A percentile compares a stretch with the other conserved stretches of the same genome.
Evolutionary conservation across 2,888 invertebrate genomes (phyloP).

Genomic region (Lysandra bellargus): DNA sequence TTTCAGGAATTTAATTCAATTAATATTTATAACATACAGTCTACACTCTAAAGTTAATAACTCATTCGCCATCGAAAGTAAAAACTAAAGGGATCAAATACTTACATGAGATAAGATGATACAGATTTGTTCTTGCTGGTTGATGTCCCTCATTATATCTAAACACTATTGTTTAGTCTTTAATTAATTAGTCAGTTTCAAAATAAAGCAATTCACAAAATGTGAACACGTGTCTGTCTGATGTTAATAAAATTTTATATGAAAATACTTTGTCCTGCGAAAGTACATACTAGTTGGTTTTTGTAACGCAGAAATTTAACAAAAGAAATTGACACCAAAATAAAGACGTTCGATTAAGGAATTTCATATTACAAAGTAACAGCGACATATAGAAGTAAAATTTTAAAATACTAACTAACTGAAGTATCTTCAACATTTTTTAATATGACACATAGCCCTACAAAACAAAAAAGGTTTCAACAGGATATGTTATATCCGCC

Average conservation of each 20-base stretch:
- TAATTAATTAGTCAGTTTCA: not conserved
- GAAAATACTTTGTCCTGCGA: not conserved
- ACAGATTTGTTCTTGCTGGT: not conserved
- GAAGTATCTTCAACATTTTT: not conserved
- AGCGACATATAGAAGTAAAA: too few relatives aligned
- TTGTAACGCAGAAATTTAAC: too few relatives aligned
- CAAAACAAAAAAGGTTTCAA: conserved; percentile 2
- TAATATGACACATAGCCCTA: not conserved
- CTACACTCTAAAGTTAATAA: not conserved
- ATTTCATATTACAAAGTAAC: too few relatives aligned
- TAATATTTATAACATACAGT: not conserved
- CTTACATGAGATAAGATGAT: not conserved
- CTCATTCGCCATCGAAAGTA: not conserved
- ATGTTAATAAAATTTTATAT: not conserved
- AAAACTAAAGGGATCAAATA: not conserved
- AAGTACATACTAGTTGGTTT: too few relatives aligned
- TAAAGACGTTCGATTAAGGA: too few relatives aligned
- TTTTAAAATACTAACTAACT: not conserved
- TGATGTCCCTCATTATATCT: not conserved
- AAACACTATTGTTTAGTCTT: not conserved
- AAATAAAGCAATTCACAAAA: not conserved
- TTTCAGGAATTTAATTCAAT: not conserved
- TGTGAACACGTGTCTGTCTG: not conserved
- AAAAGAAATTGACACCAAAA: too few relatives aligned
- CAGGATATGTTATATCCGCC: not conserved